Base-by-base conservation (phyloP, 2,888 invertebrate genomes). In the Geotrupes spiniger region DNA sequence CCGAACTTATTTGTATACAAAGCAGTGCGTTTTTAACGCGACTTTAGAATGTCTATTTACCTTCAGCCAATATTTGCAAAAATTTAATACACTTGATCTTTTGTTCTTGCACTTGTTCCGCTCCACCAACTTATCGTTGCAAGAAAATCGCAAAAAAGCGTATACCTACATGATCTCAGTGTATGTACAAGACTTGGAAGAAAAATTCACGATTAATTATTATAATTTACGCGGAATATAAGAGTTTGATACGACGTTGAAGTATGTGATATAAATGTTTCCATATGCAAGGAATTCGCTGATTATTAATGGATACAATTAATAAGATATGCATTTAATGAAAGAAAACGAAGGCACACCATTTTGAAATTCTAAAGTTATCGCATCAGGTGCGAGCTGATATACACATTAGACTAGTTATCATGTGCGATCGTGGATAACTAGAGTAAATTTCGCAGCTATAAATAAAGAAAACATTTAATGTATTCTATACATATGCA, bases 221-320 rank as follows among this genome's bases (percentile, higher is more conserved):
- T 11, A 33, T 33, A 33, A 33, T 33, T 33, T 33, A 10, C 33
- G 29, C 29, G 29, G 3, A 29, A 29, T 11, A 29, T 12, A 33
- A 33, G 33, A 10, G 14, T 33, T 12, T 33, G 33, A 33, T 33
- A 33, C 11, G 33, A 33, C 14, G 14, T 15, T 33, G 14, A 33
- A 33, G 9, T 33, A 33, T 15, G 33, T 33, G 33, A 33, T 33
- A 10, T 33, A 10, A 10, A 33, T 33, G 14, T 33, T 33, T 33
- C 21, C 21, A 33, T 14, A 33, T 33, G 9, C 14, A 33, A 14
- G 33, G 33, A 33, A 33, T 33, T 8, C 33, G 33, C 33, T n/a
- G 33, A 33, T 33, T 33, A 33, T 33, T 33, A 33, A 33, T 33
- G 8, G 33, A 33, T 33, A 12, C 4, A 33, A 33, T 33, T 33